Percentiles rank a stretch among this genome's conserved stretches.
These are phyloP conservation scores for Euwallacea fornicatus DNA, from an alignment of 1,140 invertebrate genomes.

Conservation along the genomic window DNA sequence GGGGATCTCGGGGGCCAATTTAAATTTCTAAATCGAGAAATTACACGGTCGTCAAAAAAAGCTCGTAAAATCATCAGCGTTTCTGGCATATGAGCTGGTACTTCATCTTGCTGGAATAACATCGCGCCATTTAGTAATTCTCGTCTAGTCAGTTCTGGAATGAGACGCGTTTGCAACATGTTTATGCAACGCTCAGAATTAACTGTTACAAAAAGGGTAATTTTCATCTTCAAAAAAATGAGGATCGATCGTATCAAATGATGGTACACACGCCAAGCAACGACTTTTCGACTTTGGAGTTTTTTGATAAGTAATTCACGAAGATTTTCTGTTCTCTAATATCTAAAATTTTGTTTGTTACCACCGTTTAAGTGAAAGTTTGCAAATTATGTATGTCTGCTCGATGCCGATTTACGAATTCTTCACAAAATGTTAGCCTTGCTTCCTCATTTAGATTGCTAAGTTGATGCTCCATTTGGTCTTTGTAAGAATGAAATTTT, in stretches of 20 bases:
- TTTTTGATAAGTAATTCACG: no score
- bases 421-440: neutral
- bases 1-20: no score
- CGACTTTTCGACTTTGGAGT: no score
- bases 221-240: neutral
- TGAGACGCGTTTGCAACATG: neutral
- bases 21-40: no score
- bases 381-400: neutral
- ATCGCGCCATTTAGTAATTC: neutral
- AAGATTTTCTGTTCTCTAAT: no score
- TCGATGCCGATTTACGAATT: neutral
- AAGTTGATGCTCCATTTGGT: slow-evolving; percentile 2
- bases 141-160: neutral
- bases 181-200: neutral
- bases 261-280: no score
- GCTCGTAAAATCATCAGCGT: neutral
- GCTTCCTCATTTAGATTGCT: neutral
- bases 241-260: neutral
- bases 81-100: neutral
- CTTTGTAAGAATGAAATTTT: no score
- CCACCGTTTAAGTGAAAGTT: neutral
- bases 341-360: neutral
- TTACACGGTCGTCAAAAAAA: neutral
- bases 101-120: neutral
- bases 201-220: neutral